A percentile compares a stretch with the other conserved stretches of the same genome.
phyloP scores from a whole-genome alignment of 2,113 vertebrate genomes.

The Polypterus bichir region DNA sequence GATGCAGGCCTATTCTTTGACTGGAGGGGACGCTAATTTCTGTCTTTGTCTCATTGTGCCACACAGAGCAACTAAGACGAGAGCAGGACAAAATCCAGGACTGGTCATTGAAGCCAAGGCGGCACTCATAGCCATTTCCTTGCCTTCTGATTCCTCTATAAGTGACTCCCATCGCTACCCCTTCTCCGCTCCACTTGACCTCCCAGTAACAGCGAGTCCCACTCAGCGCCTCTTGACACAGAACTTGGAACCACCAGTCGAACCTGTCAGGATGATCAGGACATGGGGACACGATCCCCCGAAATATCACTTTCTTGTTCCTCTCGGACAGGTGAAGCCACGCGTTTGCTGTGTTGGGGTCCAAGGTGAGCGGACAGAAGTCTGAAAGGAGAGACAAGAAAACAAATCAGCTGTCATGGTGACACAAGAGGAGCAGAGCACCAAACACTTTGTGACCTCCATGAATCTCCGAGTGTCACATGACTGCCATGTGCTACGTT shows the following conservation, averaged over 20 bases:
- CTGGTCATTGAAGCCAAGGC: slow-evolving; percentile 39
- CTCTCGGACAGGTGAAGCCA: slow-evolving; percentile 12
- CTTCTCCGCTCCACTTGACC: slow-evolving; percentile 30
- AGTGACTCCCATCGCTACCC: slow-evolving; percentile 16
- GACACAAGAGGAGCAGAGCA: too few relatives aligned
- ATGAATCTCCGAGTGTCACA: too few relatives aligned
- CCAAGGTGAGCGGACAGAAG: slow-evolving; percentile 14
- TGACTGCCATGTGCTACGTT: too few relatives aligned
- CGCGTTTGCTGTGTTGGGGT: slow-evolving; percentile 17
- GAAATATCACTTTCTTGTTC: slow-evolving; percentile 3
- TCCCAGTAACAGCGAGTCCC: slow-evolving; percentile 47
- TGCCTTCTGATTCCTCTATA: too few relatives aligned
- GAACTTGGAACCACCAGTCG: slow-evolving; percentile 52
- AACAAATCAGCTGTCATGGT: too few relatives aligned
- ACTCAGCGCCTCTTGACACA: slow-evolving; percentile 37
- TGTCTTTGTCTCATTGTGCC: slow-evolving; percentile 29
- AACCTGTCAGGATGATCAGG: slow-evolving; percentile 34
- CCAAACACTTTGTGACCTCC: too few relatives aligned
- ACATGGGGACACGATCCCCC: slow-evolving; percentile 2
- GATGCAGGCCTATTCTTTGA: too few relatives aligned
- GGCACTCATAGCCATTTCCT: slow-evolving; percentile 25
- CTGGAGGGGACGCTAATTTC: too few relatives aligned
- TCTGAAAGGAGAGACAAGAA: slow-evolving; percentile 1
- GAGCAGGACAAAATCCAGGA: slow-evolving; percentile 55
- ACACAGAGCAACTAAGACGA: slow-evolving; percentile 43